Base-by-base conservation (phyloP, 1,140 invertebrate genomes). In the Pollicipes pollicipes region DNA sequence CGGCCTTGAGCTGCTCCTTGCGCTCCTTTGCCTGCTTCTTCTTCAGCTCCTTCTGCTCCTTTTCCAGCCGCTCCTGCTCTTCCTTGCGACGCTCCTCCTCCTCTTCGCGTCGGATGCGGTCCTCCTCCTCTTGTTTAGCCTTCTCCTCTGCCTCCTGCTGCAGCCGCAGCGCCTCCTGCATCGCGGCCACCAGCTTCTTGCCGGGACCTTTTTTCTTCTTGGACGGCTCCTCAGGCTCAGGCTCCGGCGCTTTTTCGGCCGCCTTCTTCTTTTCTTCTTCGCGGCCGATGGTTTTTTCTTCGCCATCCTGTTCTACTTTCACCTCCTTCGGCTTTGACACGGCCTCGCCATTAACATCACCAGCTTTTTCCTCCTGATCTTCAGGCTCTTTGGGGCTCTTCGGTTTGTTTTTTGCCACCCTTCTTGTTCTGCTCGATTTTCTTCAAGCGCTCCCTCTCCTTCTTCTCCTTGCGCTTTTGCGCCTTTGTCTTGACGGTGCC, bases 21-120 rank as follows among this genome's bases (percentile, higher is more conserved):
- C 89, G 86, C 77, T 97, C 94, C 76, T 97, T 97, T 82, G 97
- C 93, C 77, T 95, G 95, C 76, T 91, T 86, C 77, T 97, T 98
- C 77, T 94, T 94, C 73, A 85, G 87, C 76, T 95, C 89, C 78
- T 94, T 95, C 70, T 85, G 84, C 80, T 93, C 94, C 78, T 91
- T 86, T 79, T 95, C 91, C 73, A 91, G 30, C 24, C 72, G 69
- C 45, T 73, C 91, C 80, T 96, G 90, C 77, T 95, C 93, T 79
- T 95, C 91, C 78, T 89, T 90, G 16, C 89, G 82, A 79, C 89
- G 89, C 76, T 87, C 90, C 8, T 93, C 80, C 58, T 89, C 88
- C 79, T 94, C 91, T 80, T 94, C 78, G 70, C 78, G 74, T 72
- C 70, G 45, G 66, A 74, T 71, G 68, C 70, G 70, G 79, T 94